Percentiles rank a stretch among this genome's conserved stretches.
Evolutionary conservation across 2,113 vertebrate species (phyloP).

Genomic region (Synodontis membranacea): DNA sequence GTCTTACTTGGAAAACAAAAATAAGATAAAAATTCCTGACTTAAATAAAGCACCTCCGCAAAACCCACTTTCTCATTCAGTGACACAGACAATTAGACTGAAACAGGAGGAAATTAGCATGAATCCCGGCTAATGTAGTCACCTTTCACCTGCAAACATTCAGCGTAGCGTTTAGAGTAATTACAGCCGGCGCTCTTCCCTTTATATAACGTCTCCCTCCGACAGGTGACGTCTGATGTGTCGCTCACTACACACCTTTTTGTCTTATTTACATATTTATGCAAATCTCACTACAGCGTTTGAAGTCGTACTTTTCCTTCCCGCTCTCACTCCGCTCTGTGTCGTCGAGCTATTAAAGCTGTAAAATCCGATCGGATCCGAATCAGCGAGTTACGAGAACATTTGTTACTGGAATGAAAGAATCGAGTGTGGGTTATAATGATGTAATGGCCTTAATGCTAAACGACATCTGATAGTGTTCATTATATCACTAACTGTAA

Average conservation of each 20-base stretch:
- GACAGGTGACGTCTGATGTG: constrained; percentile 7
- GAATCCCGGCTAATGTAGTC: constrained; percentile 19
- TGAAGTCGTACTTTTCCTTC: background rate
- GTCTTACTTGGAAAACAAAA: background rate
- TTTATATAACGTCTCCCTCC: background rate
- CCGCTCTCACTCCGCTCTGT: background rate
- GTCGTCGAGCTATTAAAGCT: background rate
- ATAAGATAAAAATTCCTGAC: no score
- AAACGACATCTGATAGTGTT: background rate
- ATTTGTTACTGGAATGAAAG: background rate
- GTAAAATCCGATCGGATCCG: background rate
- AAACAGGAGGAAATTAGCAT: constrained; percentile 21
- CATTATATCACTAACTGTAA: background rate
- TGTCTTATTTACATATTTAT: constrained; percentile 9
- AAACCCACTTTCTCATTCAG: constrained; percentile 4
- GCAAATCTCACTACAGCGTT: background rate
- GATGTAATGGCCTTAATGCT: background rate
- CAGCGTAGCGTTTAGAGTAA: constrained; percentile 7
- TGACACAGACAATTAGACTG: constrained; percentile 22
- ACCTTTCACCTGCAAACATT: constrained; percentile 28
- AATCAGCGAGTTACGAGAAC: background rate
- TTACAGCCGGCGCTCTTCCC: constrained; percentile 21
- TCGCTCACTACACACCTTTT: background rate
- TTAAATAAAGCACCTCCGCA: background rate
- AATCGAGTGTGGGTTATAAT: background rate